Conservation (phyloP, 2,888 invertebrate species). For the Oscheius onirici region DNA sequence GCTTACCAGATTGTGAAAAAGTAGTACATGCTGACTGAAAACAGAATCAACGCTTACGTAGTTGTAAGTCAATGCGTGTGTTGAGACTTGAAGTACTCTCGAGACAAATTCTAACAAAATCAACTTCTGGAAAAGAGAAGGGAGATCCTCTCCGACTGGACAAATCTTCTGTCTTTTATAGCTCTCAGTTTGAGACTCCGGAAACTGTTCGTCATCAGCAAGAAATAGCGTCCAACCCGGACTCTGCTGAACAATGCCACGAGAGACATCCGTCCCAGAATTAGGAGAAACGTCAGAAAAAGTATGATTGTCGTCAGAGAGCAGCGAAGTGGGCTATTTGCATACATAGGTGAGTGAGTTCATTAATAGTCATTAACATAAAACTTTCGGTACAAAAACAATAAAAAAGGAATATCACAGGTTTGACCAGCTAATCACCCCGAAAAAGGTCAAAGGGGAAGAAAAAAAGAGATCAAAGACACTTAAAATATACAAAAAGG, state of each 20-base stretch:
- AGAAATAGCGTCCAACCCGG: slow-evolving; percentile 6
- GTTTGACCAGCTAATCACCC: neutral
- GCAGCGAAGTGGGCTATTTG: neutral
- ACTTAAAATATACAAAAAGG: neutral
- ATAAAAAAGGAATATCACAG: neutral
- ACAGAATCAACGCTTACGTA: no score
- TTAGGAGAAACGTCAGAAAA: neutral
- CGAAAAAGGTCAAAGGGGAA: neutral
- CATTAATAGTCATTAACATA: no score
- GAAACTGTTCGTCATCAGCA: neutral
- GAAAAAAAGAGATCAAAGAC: neutral
- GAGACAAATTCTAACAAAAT: no score
- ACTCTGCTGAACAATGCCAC: slow-evolving; percentile 18
- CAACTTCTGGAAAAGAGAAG: neutral
- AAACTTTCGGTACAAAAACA: no score
- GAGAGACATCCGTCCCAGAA: slow-evolving; percentile 4
- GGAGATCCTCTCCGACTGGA: neutral
- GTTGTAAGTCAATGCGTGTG: neutral
- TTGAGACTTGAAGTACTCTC: neutral
- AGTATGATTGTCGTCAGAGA: no score
- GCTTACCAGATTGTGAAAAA: no score
- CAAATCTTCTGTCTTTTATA: neutral
- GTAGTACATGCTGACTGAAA: no score
- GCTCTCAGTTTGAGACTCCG: neutral
- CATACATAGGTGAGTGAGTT: no score